Evolutionary conservation across 2,797 vertebrate species (phyloP), one percentile per base, ranked within the genome.

Genomic region (Esox lucius): DNA sequence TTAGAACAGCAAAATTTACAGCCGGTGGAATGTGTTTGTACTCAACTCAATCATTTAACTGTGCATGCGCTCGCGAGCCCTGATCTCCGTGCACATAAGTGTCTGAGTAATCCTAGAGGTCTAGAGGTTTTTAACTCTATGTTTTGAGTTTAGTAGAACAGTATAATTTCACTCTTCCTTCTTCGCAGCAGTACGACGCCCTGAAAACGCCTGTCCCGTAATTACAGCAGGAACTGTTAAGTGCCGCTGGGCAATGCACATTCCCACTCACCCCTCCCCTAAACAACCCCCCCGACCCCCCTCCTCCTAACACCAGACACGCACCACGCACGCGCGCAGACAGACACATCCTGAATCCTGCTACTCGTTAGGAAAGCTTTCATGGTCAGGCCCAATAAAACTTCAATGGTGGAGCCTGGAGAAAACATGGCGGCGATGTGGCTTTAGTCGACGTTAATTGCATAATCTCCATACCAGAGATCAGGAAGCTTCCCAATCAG

Each of bases 301-400:
- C 83, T 84, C 85, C 46, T 7, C 33, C 68, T 28, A 16, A 12
- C 26, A 17, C 16, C 28, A 3, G 31, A 17, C 56, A 61, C 56
- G 35, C 67, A 70, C 68, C 56, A 61, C 56, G 35, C 67, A 70
- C 68, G 24, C 24, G 19, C 3, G 8, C 24, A 65, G 24, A 19
- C 13, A 69, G 39, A 16, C 68, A 48, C 68, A 80, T 82, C 79
- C 79, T 70, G 83, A 87, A 87, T 91, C 88, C 91, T 93, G 91
- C 83, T 91, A 86, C 90, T 93, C 90, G 91, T 93, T 93, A 93
- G 87, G 81, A 80, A 72, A 80, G 85, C 91, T 93, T 93, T 93
- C 89, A 93, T 93, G 91, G 90, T 91, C 90, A 91, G 79, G 86
- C 80, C 85, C 90, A 90, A 90, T 93, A 93, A 92, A 93, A 93